phyloP scores from a whole-genome alignment of 2,113 vertebrate genomes.

The Paraplagusia blochii region DNA sequence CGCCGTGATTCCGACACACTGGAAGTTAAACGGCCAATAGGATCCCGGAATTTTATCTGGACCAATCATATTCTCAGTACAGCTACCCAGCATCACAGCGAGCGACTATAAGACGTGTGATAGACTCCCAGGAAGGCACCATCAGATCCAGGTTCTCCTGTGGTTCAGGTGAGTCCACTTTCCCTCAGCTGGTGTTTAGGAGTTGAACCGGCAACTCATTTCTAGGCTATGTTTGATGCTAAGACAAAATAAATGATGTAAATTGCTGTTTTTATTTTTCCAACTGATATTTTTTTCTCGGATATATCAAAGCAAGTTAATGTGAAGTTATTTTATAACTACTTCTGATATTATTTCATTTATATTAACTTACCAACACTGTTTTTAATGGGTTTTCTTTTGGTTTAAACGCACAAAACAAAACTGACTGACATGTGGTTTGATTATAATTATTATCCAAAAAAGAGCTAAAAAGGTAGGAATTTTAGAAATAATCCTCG shows the following conservation, averaged over 20 bases:
- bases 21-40: conserved; percentile 21
- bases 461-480: no score
- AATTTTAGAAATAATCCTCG: no score
- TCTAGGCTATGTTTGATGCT: no score
- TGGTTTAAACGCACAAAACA: no score
- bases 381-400: no score
- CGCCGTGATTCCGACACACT: neutral
- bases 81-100: neutral
- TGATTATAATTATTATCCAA: no score
- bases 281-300: neutral
- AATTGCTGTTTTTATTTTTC: neutral
- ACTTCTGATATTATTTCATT: no score
- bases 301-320: neutral
- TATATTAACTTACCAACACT: no score
- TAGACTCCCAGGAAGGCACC: conserved; percentile 24
- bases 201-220: neutral
- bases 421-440: no score
- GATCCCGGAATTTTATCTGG: conserved; percentile 6
- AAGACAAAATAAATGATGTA: neutral
- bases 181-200: neutral
- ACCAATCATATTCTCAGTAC: conserved; percentile 28
- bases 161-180: conserved; percentile 56
- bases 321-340: no score
- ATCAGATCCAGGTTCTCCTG: conserved; percentile 51
- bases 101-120: conserved; percentile 50